phyloP scores from a whole-genome alignment of 2,888 invertebrate species.

The Pyrgus malvae region DNA sequence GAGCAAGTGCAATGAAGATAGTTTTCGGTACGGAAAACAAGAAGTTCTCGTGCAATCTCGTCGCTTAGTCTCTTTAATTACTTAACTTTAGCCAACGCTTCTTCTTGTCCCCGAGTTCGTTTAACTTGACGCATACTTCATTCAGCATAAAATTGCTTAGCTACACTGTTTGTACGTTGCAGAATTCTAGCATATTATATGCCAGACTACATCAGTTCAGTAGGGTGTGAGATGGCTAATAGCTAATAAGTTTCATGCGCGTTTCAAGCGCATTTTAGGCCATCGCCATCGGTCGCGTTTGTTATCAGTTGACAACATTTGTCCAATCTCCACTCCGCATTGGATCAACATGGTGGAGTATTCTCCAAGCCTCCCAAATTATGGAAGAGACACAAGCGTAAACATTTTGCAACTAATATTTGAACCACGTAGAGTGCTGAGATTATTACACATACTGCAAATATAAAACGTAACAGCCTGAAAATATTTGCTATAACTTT shows the following conservation, averaged over 20 bases:
- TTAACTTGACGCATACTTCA: conserved; percentile 65
- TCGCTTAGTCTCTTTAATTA: conserved; percentile 74
- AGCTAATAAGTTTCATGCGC: too few relatives aligned
- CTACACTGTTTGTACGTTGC: conserved; percentile 21
- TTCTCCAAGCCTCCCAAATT: too few relatives aligned
- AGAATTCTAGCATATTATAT: background rate
- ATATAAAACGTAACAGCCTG: conserved; percentile 1
- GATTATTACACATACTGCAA: background rate
- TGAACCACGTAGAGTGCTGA: background rate
- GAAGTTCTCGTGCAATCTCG: conserved; percentile 72
- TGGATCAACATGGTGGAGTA: too few relatives aligned
- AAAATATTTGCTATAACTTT: conserved; percentile 20
- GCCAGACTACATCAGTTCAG: too few relatives aligned
- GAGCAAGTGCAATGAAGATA: conserved; percentile 72
- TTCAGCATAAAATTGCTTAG: conserved; percentile 41
- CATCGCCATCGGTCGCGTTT: too few relatives aligned
- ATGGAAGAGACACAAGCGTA: too few relatives aligned
- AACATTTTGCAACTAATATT: too few relatives aligned
- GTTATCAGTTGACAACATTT: too few relatives aligned
- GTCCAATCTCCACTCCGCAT: too few relatives aligned
- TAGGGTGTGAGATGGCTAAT: too few relatives aligned
- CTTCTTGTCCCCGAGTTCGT: conserved; percentile 63
- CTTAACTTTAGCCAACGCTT: conserved; percentile 69
- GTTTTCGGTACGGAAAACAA: conserved; percentile 73
- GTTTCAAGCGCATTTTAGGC: too few relatives aligned